Base-by-base conservation (phyloP, 2,113 vertebrate genomes). In the Seriola rivoliana region DNA sequence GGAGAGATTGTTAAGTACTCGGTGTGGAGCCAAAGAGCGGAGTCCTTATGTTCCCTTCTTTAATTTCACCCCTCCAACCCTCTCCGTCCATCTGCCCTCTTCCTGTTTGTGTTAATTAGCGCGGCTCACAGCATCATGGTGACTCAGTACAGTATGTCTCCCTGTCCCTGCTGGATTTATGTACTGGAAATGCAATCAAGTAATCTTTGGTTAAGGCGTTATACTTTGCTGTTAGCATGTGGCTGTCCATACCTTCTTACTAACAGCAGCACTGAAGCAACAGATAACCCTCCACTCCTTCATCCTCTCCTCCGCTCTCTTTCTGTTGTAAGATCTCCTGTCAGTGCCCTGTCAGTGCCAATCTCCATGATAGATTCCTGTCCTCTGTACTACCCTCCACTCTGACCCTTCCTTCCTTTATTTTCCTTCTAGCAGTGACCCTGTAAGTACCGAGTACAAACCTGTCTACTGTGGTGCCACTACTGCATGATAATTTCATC, bases 101-200 rank as follows among this genome's bases (percentile, higher is more conserved):
- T 88, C 81, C 82, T 92, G 84, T 93, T 90, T 91, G 73, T 81
- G 78, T 78, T 90, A 50, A 90, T 93, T 80, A 91, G 77, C 9
- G 29, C 62, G 8, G 57, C 58, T 62, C 16, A 46, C 59, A 34
- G 66, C 23, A 1, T 69, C 57, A 72, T 59, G n/a, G 63, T 74
- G 57, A 75, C 42, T 44, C 17, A 34, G 48, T 54, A 65, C 9
- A 48, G 12, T 8, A 0, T 29, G 44, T 60, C 16, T 70, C n/a
- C 40, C 12, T 44, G 11, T 73, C 55, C 66, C 58, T 38, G 36
- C 34, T 1, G 38, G 62, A 23, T 55, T 25, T 52, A 9, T 44
- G 62, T 5, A 13, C n/a, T 38, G 23, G 8, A 69, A 59, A 75
- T 50, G 32, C 14, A 59, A 59, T 75, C 36, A 11, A 48, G 29